Evolutionary conservation across 2,888 invertebrate genomes (phyloP).

Genomic region (Epiblema foenella): DNA sequence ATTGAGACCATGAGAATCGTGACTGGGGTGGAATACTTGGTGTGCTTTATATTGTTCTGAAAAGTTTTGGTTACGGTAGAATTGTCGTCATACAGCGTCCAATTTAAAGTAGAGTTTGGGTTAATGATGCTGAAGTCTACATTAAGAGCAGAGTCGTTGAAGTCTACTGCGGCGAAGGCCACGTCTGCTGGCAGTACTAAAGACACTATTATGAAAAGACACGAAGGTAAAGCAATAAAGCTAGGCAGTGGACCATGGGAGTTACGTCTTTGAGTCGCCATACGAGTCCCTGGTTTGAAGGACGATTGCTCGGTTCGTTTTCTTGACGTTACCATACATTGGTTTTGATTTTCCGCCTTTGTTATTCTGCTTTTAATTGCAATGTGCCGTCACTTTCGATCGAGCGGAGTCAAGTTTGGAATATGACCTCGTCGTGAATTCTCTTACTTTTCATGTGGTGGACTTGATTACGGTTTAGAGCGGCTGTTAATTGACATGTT

Average conservation of each 20-base stretch:
- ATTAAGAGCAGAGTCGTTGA: constrained; percentile 59
- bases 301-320: constrained; percentile 69
- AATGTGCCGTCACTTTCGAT: constrained; percentile 26
- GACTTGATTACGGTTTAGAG: constrained; percentile 69
- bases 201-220: constrained; percentile 78
- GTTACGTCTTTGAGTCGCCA: constrained; percentile 81
- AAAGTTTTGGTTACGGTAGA: constrained; percentile 54
- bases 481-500: constrained; percentile 78
- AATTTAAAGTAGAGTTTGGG: constrained; percentile 68
- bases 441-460: constrained; percentile 69
- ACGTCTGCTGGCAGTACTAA: constrained; percentile 65
- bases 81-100: constrained; percentile 70
- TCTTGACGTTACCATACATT: constrained; percentile 79
- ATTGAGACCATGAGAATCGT: constrained; percentile 89
- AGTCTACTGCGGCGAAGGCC: constrained; percentile 64
- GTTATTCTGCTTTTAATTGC: constrained; percentile 48
- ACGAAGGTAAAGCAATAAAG: constrained; percentile 84
- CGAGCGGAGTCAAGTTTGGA: constrained; percentile 73
- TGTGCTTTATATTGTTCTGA: constrained; percentile 69
- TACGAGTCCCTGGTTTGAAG: constrained; percentile 80
- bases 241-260: constrained; percentile 79
- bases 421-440: constrained; percentile 71
- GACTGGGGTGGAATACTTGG: constrained; percentile 73
- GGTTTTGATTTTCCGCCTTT: constrained; percentile 62
- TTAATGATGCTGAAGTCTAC: constrained; percentile 63